These are phyloP conservation scores for Drosophila neonasuta DNA, from an alignment of 2,888 invertebrate genomes.

Conservation along the genomic window DNA sequence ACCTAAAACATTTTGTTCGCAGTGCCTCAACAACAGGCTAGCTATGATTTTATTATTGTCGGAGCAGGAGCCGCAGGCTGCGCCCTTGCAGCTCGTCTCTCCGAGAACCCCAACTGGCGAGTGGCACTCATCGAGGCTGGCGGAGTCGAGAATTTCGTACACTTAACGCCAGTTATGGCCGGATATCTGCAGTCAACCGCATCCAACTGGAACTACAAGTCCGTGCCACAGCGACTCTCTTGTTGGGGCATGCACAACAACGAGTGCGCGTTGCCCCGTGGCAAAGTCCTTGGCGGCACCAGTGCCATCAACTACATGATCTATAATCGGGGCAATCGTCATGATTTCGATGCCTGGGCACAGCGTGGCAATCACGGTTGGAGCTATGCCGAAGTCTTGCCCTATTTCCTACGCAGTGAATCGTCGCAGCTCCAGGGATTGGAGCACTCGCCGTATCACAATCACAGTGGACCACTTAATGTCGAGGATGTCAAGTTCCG, in stretches of 20 bases:
- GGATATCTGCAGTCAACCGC: constrained; percentile 80
- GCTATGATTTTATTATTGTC: constrained; percentile 92
- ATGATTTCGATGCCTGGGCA: constrained; percentile 88
- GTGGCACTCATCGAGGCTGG: constrained; percentile 84
- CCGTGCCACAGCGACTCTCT: constrained; percentile 85
- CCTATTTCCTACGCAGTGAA: constrained; percentile 86
- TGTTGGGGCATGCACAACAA: constrained; percentile 83
- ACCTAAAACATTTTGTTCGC: not conserved
- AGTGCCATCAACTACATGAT: constrained; percentile 87
- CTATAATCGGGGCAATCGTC: constrained; percentile 88
- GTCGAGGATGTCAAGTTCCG: constrained; percentile 85
- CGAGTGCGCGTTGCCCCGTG: constrained; percentile 83
- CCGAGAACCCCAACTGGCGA: constrained; percentile 82
- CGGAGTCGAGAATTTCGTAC: constrained; percentile 80
- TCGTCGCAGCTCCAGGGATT: constrained; percentile 79
- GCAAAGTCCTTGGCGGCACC: constrained; percentile 85
- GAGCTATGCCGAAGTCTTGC: constrained; percentile 86
- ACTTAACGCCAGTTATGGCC: constrained; percentile 77
- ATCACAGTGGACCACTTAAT: constrained; percentile 85
- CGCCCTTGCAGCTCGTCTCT: constrained; percentile 81
- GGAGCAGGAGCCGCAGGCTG: constrained; percentile 92
- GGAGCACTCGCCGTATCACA: constrained; percentile 84
- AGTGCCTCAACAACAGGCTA: constrained; percentile 80
- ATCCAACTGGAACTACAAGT: constrained; percentile 88
- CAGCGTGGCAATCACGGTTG: constrained; percentile 88